Evolutionary conservation across 2,888 invertebrate genomes (phyloP).

Genomic region (Drosophila barbarae): DNA sequence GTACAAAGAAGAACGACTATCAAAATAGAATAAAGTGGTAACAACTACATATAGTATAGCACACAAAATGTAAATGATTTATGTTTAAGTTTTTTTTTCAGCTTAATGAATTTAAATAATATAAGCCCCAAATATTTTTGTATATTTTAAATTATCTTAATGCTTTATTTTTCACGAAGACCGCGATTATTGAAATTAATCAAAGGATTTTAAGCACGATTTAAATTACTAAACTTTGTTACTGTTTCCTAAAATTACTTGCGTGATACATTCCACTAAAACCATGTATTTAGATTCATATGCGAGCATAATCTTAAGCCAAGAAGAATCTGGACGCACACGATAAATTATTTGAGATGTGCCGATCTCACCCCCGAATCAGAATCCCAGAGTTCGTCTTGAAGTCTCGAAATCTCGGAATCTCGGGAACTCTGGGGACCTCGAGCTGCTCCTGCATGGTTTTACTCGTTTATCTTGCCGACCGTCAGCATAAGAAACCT

Average conservation of each 20-base stretch:
- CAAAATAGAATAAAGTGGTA: too few relatives aligned
- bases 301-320: slow-evolving; percentile 8
- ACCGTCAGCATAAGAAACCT: slow-evolving; percentile 51
- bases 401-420: slow-evolving; percentile 27
- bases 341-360: slow-evolving; percentile 66
- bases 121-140: neutral
- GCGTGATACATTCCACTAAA: slow-evolving; percentile 4
- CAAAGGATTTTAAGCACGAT: neutral
- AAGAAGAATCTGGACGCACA: slow-evolving; percentile 35
- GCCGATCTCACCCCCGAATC: slow-evolving; percentile 69
- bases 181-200: neutral
- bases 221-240: slow-evolving; percentile 1
- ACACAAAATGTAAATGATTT: too few relatives aligned
- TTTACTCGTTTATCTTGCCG: slow-evolving; percentile 64
- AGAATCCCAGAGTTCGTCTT: slow-evolving; percentile 44
- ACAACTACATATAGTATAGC: too few relatives aligned
- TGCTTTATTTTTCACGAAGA: neutral
- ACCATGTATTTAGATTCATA: slow-evolving; percentile 22
- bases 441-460: slow-evolving; percentile 59
- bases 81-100: too few relatives aligned
- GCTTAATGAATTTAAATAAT: neutral
- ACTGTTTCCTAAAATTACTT: neutral
- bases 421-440: slow-evolving; percentile 24
- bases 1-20: too few relatives aligned
- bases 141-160: too few relatives aligned